phyloP scores from a whole-genome alignment of 2,888 invertebrate genomes.

The Galerucella nymphaeae region DNA sequence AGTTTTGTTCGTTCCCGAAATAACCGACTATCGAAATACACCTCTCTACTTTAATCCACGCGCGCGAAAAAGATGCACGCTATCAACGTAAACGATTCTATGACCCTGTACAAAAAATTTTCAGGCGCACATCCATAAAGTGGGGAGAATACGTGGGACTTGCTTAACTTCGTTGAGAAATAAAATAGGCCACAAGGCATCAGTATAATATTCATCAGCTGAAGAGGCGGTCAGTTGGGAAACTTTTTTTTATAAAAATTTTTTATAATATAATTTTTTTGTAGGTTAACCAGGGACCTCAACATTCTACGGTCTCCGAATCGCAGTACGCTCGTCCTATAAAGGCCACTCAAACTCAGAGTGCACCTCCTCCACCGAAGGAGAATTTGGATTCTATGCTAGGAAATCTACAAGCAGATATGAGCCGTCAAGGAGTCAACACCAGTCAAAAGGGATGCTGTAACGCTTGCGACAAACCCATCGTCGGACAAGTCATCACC shows the following conservation, averaged over 20 bases:
- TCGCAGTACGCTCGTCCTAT: constrained; percentile 76
- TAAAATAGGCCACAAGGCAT: constrained; percentile 33
- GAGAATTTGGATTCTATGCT: constrained; percentile 81
- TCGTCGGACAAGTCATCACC: constrained; percentile 98
- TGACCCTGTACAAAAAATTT: constrained; percentile 34
- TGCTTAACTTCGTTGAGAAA: constrained; percentile 52
- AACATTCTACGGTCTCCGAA: constrained; percentile 75
- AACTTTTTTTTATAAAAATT: constrained; percentile 7
- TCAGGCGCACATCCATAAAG: constrained; percentile 34
- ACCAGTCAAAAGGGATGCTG: constrained; percentile 99
- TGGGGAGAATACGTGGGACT: constrained; percentile 50
- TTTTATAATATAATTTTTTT: constrained; percentile 35
- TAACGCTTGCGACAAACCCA: constrained; percentile 98
- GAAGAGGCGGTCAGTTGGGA: constrained; percentile 42
- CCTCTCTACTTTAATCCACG: constrained; percentile 18
- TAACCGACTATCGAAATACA: constrained; percentile 48
- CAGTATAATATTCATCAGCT: constrained; percentile 46
- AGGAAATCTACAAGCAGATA: constrained; percentile 93
- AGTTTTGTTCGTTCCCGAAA: constrained; percentile 53
- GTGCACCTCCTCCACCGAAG: constrained; percentile 62
- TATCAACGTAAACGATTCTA: constrained; percentile 27
- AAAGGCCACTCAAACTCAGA: constrained; percentile 63
- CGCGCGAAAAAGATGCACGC: constrained; percentile 23
- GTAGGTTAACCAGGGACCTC: constrained; percentile 74
- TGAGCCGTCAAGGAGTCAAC: constrained; percentile 98